phyloP scores from a whole-genome alignment of 2,113 vertebrate genomes.

The Melospiza melodia region DNA sequence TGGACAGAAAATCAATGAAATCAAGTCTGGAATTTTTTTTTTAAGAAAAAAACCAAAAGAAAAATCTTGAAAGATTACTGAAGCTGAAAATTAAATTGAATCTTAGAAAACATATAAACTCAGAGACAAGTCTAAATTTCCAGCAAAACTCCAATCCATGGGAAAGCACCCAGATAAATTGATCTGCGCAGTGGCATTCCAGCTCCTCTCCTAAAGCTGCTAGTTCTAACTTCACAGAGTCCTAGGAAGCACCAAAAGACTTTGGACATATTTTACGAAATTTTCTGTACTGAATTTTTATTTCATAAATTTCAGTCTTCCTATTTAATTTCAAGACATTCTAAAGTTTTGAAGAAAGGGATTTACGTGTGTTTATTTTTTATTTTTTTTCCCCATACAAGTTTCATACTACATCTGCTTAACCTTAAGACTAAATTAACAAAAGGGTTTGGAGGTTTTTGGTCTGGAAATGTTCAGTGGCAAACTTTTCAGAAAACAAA shows the following conservation, averaged over 20 bases:
- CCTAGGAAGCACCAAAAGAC: background rate
- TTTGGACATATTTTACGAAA: background rate
- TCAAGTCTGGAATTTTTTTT: background rate
- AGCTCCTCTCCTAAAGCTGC: background rate
- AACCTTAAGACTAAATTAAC: background rate
- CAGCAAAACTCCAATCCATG: background rate
- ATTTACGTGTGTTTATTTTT: background rate
- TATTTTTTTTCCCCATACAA: fast-evolving
- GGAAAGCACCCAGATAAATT: background rate
- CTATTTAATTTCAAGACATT: background rate
- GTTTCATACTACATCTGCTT: background rate
- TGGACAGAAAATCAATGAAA: background rate
- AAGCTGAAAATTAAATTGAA: background rate
- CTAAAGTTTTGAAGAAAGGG: background rate
- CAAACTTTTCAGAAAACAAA: background rate
- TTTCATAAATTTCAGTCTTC: background rate
- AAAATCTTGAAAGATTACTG: background rate
- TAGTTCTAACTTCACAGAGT: background rate
- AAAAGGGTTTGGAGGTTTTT: background rate
- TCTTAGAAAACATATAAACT: background rate
- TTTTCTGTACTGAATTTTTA: background rate
- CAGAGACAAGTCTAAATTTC: background rate
- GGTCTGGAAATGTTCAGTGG: background rate
- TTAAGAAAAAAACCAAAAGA: background rate
- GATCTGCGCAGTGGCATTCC: background rate